Evolutionary conservation across 2,113 vertebrate species (phyloP).

Genomic region (Nettapus auritus): DNA sequence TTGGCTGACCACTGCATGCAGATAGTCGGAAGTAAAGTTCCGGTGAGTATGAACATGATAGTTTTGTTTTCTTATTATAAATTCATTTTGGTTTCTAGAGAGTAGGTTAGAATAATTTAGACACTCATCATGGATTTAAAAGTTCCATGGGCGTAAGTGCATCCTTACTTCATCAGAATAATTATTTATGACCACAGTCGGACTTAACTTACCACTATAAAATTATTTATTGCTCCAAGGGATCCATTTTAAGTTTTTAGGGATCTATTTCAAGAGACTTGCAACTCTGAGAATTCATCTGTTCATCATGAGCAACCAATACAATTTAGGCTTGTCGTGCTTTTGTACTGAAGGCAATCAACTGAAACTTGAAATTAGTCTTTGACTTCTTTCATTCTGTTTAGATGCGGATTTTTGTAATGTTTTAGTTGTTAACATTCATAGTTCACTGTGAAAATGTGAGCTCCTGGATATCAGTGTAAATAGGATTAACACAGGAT

Average conservation of each 20-base stretch:
- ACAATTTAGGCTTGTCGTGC: neutral
- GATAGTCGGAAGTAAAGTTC: conserved; percentile 99
- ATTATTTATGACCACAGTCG: neutral
- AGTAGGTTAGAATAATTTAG: neutral
- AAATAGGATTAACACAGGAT: neutral
- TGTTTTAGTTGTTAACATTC: neutral
- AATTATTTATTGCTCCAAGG: neutral
- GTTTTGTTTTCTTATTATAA: conserved; percentile 45
- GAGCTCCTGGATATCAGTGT: neutral
- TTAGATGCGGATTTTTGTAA: neutral
- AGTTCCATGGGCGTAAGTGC: neutral
- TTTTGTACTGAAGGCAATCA: neutral
- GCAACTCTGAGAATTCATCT: neutral
- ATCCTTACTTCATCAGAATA: neutral
- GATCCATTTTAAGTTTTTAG: neutral
- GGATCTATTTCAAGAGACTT: neutral
- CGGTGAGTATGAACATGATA: conserved; percentile 88
- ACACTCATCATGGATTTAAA: neutral
- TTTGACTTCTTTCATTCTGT: neutral
- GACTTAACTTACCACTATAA: neutral
- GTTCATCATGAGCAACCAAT: neutral
- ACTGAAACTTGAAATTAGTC: neutral
- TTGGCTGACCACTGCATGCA: conserved; percentile 96
- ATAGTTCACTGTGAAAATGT: neutral
- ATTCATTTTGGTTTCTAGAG: neutral